A percentile compares a stretch with the other conserved stretches of the same genome.
Evolutionary conservation across 2,888 invertebrate genomes (phyloP).

Genomic region (Caenorhabditis doughertyi): DNA sequence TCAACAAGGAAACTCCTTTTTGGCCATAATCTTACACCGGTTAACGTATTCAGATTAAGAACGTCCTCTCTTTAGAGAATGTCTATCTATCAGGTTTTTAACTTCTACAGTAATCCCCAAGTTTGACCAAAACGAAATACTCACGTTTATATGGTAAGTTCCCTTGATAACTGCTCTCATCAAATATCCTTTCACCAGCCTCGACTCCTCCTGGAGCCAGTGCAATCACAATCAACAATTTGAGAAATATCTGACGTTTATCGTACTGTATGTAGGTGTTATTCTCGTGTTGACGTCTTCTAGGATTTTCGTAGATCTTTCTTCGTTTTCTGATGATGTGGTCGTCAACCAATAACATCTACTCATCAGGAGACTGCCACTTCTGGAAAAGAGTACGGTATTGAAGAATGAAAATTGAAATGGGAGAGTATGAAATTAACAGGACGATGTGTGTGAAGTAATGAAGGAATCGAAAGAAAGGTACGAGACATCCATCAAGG

Average conservation of each 20-base stretch:
- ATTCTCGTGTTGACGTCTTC: slow-evolving; percentile 1
- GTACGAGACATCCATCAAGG: slow-evolving; percentile 26
- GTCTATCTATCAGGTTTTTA: no score
- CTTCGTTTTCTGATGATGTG: slow-evolving; percentile 34
- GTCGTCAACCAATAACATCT: slow-evolving; percentile 66
- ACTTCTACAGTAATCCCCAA: neutral
- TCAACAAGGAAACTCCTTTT: no score
- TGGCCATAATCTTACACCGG: no score
- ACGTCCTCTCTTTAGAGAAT: no score
- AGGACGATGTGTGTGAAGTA: neutral
- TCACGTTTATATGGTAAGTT: slow-evolving; percentile 62
- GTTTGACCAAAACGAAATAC: no score
- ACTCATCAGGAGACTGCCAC: slow-evolving; percentile 63
- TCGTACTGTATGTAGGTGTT: slow-evolving; percentile 7
- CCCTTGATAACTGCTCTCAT: slow-evolving; percentile 35
- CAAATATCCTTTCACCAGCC: slow-evolving; percentile 27
- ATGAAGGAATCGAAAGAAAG: slow-evolving; percentile 5
- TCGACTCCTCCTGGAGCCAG: slow-evolving; percentile 13
- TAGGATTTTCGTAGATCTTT: neutral
- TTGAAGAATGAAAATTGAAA: neutral
- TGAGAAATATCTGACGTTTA: slow-evolving; percentile 17
- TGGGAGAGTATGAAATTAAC: neutral
- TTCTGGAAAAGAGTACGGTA: slow-evolving; percentile 23
- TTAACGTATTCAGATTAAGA: no score
- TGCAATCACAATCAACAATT: slow-evolving; percentile 32